These are phyloP conservation scores for Tetragnatha versicolor DNA, from an alignment of 1,140 invertebrate genomes.

Conservation along the genomic window DNA sequence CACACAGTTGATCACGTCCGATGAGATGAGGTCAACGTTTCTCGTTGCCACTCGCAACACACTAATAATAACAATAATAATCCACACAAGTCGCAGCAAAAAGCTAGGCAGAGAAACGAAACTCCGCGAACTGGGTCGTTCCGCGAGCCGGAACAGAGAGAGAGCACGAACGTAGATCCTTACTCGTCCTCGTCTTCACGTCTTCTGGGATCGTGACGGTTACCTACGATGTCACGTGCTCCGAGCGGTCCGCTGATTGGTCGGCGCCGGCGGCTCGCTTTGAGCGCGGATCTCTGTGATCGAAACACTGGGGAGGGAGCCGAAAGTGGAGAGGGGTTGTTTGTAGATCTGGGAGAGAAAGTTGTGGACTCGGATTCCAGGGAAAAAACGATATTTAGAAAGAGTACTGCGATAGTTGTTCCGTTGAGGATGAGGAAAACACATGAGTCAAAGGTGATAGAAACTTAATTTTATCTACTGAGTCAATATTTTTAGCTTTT, in stretches of 20 bases:
- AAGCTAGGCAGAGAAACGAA: not conserved
- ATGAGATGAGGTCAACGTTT: too few relatives aligned
- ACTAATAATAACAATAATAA: too few relatives aligned
- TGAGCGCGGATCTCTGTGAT: not conserved
- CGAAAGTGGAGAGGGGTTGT: not conserved
- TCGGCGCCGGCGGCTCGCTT: slow-evolving; percentile 7
- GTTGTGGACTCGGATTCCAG: too few relatives aligned
- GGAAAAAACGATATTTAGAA: too few relatives aligned
- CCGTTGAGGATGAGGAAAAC: too few relatives aligned
- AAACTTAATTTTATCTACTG: too few relatives aligned
- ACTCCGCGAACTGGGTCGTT: not conserved
- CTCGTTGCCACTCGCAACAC: too few relatives aligned
- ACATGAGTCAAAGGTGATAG: too few relatives aligned
- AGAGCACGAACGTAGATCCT: not conserved
- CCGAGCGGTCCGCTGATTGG: slow-evolving; percentile 23
- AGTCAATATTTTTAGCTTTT: too few relatives aligned
- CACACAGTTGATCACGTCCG: too few relatives aligned
- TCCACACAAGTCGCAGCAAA: slow-evolving; percentile 33
- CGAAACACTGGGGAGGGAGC: not conserved
- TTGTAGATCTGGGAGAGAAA: too few relatives aligned
- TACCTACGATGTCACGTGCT: slow-evolving; percentile 40
- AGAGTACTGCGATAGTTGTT: too few relatives aligned
- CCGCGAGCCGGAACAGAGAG: not conserved
- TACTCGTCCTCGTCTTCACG: not conserved
- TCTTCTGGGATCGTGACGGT: slow-evolving; percentile 46